Percentiles rank a stretch among this genome's conserved stretches.
Evolutionary conservation across 2,797 vertebrate species (phyloP).

Genomic region (Delichon dasypus): DNA sequence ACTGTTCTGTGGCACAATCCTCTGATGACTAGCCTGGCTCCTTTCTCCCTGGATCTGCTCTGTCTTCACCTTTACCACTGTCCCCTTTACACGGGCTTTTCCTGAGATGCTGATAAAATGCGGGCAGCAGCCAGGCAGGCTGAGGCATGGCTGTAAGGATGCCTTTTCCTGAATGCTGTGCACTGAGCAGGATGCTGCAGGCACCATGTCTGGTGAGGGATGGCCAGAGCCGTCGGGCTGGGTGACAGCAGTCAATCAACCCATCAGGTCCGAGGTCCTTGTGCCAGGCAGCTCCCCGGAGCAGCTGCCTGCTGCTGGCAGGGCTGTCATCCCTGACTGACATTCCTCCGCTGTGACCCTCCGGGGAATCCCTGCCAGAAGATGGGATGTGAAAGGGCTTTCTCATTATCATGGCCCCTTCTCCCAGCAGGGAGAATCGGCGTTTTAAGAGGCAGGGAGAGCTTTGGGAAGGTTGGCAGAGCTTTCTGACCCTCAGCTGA

Average conservation of each 20-base stretch:
- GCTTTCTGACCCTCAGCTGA: constrained; percentile 4
- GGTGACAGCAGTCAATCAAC: neutral
- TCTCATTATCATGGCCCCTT: neutral
- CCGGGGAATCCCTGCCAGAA: neutral
- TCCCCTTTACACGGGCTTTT: neutral
- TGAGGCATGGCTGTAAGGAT: neutral
- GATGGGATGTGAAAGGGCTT: neutral
- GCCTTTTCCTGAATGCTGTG: neutral
- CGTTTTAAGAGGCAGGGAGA: neutral
- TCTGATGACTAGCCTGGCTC: neutral
- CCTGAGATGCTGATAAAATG: neutral
- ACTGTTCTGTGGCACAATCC: neutral
- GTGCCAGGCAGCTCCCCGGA: neutral
- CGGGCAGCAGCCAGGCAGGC: neutral
- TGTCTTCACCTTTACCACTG: neutral
- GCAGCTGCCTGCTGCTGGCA: neutral
- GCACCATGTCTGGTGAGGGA: neutral
- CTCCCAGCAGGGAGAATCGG: neutral
- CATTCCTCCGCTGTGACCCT: neutral
- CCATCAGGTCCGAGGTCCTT: neutral
- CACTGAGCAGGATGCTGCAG: neutral
- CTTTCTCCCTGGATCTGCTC: neutral
- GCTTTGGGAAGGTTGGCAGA: neutral
- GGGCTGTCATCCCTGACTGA: neutral
- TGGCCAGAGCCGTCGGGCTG: neutral